phyloP scores from a whole-genome alignment of 1,140 invertebrate species.

The Oryctes rhinoceros region DNA sequence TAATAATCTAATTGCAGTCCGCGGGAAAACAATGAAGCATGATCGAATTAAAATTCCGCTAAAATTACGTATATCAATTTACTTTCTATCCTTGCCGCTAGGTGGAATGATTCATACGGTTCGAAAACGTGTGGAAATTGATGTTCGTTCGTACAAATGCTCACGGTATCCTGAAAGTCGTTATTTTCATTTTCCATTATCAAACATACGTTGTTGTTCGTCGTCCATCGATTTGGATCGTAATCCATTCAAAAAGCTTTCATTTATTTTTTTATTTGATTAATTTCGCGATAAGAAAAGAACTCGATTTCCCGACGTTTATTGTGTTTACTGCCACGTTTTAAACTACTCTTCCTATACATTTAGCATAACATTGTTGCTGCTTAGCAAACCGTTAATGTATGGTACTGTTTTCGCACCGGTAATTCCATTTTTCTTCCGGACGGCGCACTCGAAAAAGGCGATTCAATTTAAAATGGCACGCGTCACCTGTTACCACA shows the following conservation, averaged over 20 bases:
- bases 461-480: not conserved
- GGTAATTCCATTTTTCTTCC: not conserved
- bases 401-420: slow-evolving; percentile 21
- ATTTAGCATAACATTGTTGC: not conserved
- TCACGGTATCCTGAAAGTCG: not conserved
- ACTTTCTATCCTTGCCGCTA: slow-evolving; percentile 36
- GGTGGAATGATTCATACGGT: slow-evolving; percentile 28
- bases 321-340: not conserved
- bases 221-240: not conserved
- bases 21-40: slow-evolving; percentile 24
- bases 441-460: not conserved
- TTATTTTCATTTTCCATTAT: not conserved
- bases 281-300: not conserved
- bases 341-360: not conserved
- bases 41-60: slow-evolving; percentile 30
- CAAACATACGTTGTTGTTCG: not conserved
- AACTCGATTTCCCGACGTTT: not conserved
- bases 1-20: slow-evolving; percentile 28
- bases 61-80: slow-evolving; percentile 24
- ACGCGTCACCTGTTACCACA: not conserved
- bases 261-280: slow-evolving; percentile 7
- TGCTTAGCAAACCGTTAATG: slow-evolving; percentile 34
- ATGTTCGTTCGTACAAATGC: not conserved
- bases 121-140: not conserved
- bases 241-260: not conserved